Percentiles rank a stretch among this genome's conserved stretches.
Evolutionary conservation across 1,140 invertebrate species (phyloP).

Genomic region (Drosophila mauritiana): DNA sequence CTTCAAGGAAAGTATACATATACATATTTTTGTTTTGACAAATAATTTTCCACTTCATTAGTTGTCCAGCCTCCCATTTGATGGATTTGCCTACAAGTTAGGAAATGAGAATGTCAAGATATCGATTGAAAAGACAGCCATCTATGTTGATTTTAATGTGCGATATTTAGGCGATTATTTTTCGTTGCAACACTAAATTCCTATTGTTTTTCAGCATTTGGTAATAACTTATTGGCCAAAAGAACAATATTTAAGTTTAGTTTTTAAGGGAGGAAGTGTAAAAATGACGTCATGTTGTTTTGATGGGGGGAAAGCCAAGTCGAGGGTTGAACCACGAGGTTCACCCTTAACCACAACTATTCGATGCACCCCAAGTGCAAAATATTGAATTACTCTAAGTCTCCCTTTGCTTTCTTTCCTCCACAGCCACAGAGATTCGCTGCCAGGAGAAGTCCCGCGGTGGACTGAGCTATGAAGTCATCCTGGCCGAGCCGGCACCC

Average conservation of each 20-base stretch:
- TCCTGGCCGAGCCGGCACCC: constrained; percentile 92
- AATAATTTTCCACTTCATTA: too few relatives aligned
- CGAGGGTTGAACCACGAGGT: constrained; percentile 23
- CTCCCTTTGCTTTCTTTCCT: constrained; percentile 4
- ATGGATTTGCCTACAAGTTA: too few relatives aligned
- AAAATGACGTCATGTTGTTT: constrained; percentile 32
- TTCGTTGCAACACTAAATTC: too few relatives aligned
- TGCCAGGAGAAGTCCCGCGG: constrained; percentile 95
- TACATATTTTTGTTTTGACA: too few relatives aligned
- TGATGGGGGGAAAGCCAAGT: neutral
- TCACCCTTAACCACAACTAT: constrained; percentile 34
- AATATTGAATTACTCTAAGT: constrained; percentile 63
- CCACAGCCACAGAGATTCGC: constrained; percentile 92
- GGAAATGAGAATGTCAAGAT: too few relatives aligned
- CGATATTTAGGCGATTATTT: too few relatives aligned
- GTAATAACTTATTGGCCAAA: too few relatives aligned
- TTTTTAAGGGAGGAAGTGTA: constrained; percentile 14
- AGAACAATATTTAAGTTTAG: too few relatives aligned
- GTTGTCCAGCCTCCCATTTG: too few relatives aligned
- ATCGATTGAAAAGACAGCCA: too few relatives aligned
- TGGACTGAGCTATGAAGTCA: constrained; percentile 96
- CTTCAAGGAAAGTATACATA: too few relatives aligned
- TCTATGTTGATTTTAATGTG: too few relatives aligned
- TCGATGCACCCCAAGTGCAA: constrained; percentile 35
- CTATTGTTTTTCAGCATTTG: neutral